phyloP scores from a whole-genome alignment of 2,797 vertebrate species.

The Hemibagrus guttatus region DNA sequence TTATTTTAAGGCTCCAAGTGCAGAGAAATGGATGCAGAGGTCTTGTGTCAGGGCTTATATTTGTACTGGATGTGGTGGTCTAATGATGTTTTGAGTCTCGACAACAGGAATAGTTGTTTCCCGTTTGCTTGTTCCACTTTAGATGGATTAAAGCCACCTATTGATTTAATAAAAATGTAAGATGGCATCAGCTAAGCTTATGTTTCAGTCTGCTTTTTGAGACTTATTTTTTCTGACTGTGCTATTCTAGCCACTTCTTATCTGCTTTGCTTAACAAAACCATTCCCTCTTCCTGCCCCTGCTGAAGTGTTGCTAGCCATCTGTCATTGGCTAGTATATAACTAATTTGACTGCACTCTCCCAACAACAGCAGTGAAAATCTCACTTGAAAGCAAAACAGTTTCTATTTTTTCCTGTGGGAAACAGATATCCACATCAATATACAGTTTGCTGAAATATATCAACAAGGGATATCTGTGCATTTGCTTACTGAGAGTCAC shows the following conservation, averaged over 20 bases:
- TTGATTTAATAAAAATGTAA: background rate
- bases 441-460: background rate
- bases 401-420: background rate
- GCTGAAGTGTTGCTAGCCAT: conserved; percentile 3
- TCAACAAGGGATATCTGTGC: background rate
- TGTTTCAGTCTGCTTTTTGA: background rate
- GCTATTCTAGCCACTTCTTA: conserved; percentile 18
- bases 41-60: background rate
- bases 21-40: conserved; percentile 5
- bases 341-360: conserved; percentile 27
- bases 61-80: background rate
- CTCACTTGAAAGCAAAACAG: background rate
- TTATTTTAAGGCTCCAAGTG: background rate
- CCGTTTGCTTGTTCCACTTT: background rate
- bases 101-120: background rate
- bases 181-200: background rate
- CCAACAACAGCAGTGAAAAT: conserved; percentile 12
- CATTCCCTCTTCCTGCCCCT: background rate
- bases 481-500: background rate
- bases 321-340: conserved; percentile 10
- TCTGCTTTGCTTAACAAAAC: conserved; percentile 30
- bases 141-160: background rate
- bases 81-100: background rate
- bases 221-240: background rate
- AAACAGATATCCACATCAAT: background rate